Evolutionary conservation across 1,140 invertebrate genomes (phyloP), one percentile per base, ranked within the genome.

Genomic region (Cepaea nemoralis): DNA sequence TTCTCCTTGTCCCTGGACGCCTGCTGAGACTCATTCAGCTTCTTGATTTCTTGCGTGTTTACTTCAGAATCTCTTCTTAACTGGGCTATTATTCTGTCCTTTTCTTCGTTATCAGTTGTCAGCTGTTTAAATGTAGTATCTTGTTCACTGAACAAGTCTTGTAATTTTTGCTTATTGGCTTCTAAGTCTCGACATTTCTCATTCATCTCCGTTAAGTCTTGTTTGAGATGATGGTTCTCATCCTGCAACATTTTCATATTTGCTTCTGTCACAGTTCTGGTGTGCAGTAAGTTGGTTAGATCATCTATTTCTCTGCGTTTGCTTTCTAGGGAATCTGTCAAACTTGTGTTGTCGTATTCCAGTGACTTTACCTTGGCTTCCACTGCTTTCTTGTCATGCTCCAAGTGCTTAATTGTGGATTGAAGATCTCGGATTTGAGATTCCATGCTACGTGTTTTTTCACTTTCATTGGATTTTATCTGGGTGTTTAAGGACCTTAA

Each of bases 281-380:
- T 71, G 22, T 85, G 69, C 67, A 82, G 70, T 22, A 67, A 66
- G 8, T 55, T 16, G 66, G 80, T 69, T 3, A 82, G 33, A n/a
- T 84, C 81, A 27, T 81, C 40, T 0, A 80, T 19, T 33, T 84
- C 81, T 31, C 59, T 80, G 22, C 76, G 42, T 39, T 83, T 83
- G 33, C 81, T 59, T 14, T 83, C 79, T 2, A 83, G 39, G 24
- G 69, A 33, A 31, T 19, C 40, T 24, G 67, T 35, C 14, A 80
- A 22, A 16, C 2, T 31, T 48, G 8, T 31, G 6, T 71, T 80
- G n/a, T 80, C 69, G 39, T 73, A 35, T 39, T 73, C 78, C 27
- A 71, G 24, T 10, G 66, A 71, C 22, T 33, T 80, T 1, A 73
- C 35, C 33, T 67, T 80, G 24, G 69, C n/a, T 37, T 39, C 55